These are phyloP conservation scores for Sialis fuliginosa DNA, from an alignment of 2,888 invertebrate genomes.

Conservation along the genomic window DNA sequence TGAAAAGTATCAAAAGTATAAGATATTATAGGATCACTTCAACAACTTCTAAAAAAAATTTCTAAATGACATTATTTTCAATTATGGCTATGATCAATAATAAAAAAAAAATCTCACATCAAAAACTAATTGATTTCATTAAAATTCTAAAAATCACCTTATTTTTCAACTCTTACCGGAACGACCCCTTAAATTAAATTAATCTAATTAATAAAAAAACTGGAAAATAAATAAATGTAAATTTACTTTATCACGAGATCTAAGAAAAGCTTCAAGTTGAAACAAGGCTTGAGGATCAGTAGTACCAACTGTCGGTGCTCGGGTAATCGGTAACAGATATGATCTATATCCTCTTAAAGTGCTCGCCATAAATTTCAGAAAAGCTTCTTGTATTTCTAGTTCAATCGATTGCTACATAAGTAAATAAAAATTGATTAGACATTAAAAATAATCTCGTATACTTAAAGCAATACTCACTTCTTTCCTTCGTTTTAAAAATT, in stretches of 20 bases:
- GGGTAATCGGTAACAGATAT: conserved; percentile 80
- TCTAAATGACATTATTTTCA: too few species aligned
- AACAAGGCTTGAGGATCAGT: conserved; percentile 92
- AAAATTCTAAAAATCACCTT: too few species aligned
- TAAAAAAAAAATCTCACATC: too few species aligned
- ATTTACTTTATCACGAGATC: conserved; percentile 66
- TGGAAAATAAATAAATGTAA: not conserved
- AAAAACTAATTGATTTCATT: too few species aligned
- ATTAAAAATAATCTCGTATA: conserved; percentile 1
- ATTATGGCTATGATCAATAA: not conserved
- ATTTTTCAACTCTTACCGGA: too few species aligned
- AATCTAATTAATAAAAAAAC: too few species aligned
- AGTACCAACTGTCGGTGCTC: conserved; percentile 82
- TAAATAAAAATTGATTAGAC: conserved; percentile 9
- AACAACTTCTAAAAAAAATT: not conserved
- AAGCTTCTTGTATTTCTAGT: conserved; percentile 91
- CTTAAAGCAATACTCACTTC: conserved; percentile 34
- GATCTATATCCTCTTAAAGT: conserved; percentile 80
- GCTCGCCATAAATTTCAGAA: conserved; percentile 85
- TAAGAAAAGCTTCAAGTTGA: conserved; percentile 76
- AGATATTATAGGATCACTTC: not conserved
- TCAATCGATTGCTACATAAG: conserved; percentile 59
- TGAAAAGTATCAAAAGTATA: conserved; percentile 15
- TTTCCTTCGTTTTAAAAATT: conserved; percentile 63
- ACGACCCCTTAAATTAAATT: too few species aligned